phyloP scores from a whole-genome alignment of 2,113 vertebrate genomes.

The Leptosomus discolor region DNA sequence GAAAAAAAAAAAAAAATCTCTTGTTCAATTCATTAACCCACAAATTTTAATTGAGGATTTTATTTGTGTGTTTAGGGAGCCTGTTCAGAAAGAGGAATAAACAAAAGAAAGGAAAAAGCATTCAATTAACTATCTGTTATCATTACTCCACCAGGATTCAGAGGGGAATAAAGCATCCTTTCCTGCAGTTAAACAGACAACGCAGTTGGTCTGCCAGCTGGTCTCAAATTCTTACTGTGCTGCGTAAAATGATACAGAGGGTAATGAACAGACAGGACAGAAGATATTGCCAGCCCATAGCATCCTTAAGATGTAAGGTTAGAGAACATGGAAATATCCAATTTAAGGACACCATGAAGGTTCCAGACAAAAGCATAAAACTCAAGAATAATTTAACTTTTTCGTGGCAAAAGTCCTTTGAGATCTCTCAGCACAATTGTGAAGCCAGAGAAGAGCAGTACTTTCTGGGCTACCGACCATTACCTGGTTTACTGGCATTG shows the following conservation, averaged over 20 bases:
- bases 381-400: neutral
- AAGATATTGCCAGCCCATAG: neutral
- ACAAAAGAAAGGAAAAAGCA: neutral
- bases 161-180: neutral
- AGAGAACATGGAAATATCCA: neutral
- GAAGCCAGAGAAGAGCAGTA: neutral
- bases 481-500: neutral
- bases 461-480: neutral
- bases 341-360: neutral
- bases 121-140: neutral
- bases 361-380: neutral
- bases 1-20: neutral
- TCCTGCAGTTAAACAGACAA: conserved; percentile 4
- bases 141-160: neutral
- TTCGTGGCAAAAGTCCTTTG: neutral
- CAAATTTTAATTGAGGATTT: neutral
- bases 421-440: neutral
- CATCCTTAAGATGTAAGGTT: neutral
- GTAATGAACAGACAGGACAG: neutral
- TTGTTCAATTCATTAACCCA: neutral
- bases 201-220: neutral
- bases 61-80: neutral
- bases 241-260: neutral
- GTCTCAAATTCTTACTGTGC: neutral
- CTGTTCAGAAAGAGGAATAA: neutral